Evolutionary conservation across 2,113 vertebrate species (phyloP).

Genomic region (Phodopus roborovskii): DNA sequence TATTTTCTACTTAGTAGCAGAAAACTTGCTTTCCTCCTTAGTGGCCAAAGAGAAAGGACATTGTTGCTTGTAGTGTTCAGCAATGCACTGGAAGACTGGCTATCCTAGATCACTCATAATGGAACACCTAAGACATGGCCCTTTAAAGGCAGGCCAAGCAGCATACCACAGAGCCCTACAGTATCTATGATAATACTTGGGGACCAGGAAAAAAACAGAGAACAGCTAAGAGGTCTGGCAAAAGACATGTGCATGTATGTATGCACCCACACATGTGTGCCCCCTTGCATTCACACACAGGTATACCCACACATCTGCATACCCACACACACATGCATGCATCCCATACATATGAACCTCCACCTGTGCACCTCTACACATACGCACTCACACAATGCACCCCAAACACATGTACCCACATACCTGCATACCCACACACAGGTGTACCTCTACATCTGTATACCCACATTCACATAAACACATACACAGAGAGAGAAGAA

Average conservation of each 20-base stretch:
- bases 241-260: neutral
- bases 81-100: neutral
- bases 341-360: neutral
- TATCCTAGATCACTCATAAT: neutral
- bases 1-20: neutral
- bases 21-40: neutral
- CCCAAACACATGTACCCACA: neutral
- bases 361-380: neutral
- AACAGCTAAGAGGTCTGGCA: neutral
- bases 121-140: neutral
- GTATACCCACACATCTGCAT: neutral
- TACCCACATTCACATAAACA: neutral
- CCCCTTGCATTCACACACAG: accelerated
- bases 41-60: neutral
- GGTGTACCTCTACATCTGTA: neutral
- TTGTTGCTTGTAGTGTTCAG: neutral
- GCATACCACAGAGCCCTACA: neutral
- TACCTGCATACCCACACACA: neutral
- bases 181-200: neutral
- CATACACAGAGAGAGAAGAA: neutral
- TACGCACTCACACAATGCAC: neutral
- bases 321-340: neutral
- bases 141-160: neutral
- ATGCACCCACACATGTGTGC: neutral
- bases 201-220: neutral